phyloP scores from a whole-genome alignment of 2,797 vertebrate species.

The Paguma larvata region DNA sequence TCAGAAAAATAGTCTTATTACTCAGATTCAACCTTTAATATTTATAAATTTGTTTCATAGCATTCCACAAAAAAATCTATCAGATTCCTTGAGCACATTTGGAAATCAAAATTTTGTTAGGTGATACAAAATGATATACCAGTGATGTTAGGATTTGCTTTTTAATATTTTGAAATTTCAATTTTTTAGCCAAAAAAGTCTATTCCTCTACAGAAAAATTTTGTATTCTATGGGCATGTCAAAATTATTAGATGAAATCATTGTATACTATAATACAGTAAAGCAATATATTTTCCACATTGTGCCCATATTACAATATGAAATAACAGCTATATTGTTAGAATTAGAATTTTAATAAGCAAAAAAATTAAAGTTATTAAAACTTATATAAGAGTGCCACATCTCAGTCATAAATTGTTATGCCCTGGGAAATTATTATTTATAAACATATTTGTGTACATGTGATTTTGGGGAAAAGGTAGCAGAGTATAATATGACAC shows the following conservation, averaged over 20 bases:
- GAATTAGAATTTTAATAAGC: slow-evolving; percentile 1
- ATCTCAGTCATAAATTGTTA: not conserved
- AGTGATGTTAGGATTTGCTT: not conserved
- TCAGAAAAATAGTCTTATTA: not conserved
- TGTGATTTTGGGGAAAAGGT: not conserved
- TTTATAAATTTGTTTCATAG: not conserved
- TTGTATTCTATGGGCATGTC: not conserved
- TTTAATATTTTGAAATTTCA: not conserved
- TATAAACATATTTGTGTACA: not conserved
- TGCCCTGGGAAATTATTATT: not conserved
- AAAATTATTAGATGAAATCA: not conserved
- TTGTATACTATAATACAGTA: not conserved
- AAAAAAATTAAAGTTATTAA: slow-evolving; percentile 16
- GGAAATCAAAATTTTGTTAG: not conserved
- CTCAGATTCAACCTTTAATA: not conserved
- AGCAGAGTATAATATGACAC: not conserved
- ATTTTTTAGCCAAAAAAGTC: not conserved
- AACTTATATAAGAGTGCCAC: not conserved
- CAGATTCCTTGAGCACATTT: not conserved
- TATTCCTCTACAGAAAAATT: not conserved
- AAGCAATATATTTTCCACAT: not conserved
- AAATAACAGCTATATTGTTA: not conserved
- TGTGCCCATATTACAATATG: not conserved
- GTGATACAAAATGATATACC: not conserved
- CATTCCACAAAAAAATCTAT: not conserved